Conservation (phyloP, 2,113 vertebrate species). For the Natator depressus region DNA sequence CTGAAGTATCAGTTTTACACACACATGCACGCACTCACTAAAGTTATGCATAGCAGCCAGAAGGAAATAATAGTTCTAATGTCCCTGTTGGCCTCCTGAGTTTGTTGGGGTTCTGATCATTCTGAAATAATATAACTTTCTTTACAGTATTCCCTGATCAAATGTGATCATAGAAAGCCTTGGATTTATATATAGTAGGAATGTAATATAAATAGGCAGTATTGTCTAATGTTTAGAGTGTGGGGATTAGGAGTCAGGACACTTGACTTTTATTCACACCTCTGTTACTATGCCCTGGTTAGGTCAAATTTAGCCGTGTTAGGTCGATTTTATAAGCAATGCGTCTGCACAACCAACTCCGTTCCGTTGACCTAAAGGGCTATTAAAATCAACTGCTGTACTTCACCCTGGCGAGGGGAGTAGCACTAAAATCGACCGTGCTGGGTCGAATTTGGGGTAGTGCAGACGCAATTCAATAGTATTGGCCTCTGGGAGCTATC, state of each 20-base stretch:
- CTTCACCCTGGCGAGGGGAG: no score
- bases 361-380: no score
- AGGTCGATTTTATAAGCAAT: no score
- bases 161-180: not conserved
- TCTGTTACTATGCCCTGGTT: not conserved
- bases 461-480: no score
- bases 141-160: not conserved
- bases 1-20: slow-evolving; percentile 46
- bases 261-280: not conserved
- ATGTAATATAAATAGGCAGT: fast-evolving
- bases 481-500: no score
- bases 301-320: no score
- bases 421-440: no score
- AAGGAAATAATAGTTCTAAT: not conserved
- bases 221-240: not conserved
- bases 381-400: no score
- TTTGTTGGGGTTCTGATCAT: not conserved
- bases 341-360: no score
- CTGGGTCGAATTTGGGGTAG: no score
- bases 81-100: not conserved
- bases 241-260: not conserved
- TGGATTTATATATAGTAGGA: not conserved
- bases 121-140: not conserved
- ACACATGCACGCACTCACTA: not conserved
- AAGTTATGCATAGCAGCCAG: slow-evolving; percentile 42